Evolutionary conservation across 2,888 invertebrate genomes (phyloP).

Genomic region (Melieria crassipennis): DNA sequence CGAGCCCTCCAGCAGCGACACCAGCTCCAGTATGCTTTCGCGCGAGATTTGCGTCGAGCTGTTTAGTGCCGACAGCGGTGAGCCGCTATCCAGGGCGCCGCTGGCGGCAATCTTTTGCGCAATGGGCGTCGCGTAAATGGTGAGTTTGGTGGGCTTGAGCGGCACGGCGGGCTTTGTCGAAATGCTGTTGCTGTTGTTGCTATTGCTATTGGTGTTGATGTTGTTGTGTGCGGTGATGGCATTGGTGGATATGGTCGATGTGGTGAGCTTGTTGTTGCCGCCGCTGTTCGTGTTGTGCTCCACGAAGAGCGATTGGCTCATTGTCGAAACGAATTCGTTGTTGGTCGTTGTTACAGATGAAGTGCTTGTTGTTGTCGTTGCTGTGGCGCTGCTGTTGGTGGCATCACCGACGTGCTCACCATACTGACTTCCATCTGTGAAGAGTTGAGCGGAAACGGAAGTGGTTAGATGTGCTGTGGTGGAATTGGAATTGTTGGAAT

Average conservation of each 20-base stretch:
- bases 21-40: conserved; percentile 74
- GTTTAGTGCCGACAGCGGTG: conserved; percentile 65
- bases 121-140: conserved; percentile 82
- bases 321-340: conserved; percentile 47
- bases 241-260: conserved; percentile 38
- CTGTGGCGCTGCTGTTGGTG: conserved; percentile 1
- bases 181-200: conserved; percentile 39
- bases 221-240: conserved; percentile 39
- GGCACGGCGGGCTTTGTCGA: conserved; percentile 75
- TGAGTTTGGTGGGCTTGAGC: conserved; percentile 73
- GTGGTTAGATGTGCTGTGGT: conserved; percentile 49
- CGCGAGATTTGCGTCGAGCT: conserved; percentile 67
- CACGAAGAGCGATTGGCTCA: conserved; percentile 54
- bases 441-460: conserved; percentile 63
- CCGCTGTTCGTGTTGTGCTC: conserved; percentile 39
- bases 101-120: conserved; percentile 54
- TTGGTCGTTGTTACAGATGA: conserved; percentile 36
- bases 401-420: conserved; percentile 28
- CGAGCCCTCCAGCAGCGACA: conserved; percentile 73
- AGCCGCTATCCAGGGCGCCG: conserved; percentile 34
- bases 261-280: conserved; percentile 25
- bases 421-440: conserved; percentile 54
- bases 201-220: conserved; percentile 13
- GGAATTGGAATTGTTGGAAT: conserved; percentile 18
- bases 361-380: conserved; percentile 25